Conservation (phyloP, 2,888 invertebrate species). For the Macaria liturata region DNA sequence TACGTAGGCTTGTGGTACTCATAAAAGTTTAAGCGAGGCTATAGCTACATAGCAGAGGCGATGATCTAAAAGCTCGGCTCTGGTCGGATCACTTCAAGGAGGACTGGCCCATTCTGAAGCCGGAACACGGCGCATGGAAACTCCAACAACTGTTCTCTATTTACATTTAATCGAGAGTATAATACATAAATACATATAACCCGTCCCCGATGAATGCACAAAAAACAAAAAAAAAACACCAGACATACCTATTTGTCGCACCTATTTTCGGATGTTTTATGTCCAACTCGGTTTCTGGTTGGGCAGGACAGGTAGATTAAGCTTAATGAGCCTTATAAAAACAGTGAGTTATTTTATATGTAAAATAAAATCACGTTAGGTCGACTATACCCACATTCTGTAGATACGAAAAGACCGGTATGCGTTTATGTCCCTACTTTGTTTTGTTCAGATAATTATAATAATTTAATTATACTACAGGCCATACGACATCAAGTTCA, state of each 20-base stretch:
- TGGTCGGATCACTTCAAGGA: slow-evolving; percentile 71
- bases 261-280: slow-evolving; percentile 29
- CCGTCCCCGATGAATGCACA: slow-evolving; percentile 32
- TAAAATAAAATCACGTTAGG: slow-evolving; percentile 11
- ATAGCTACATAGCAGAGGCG: slow-evolving; percentile 42
- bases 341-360: no score
- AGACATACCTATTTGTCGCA: slow-evolving; percentile 33
- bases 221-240: slow-evolving; percentile 31
- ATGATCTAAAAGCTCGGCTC: slow-evolving; percentile 71
- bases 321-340: slow-evolving; percentile 22
- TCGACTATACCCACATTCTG: no score
- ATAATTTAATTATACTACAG: no score
- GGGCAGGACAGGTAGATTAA: slow-evolving; percentile 13
- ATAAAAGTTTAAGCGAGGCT: slow-evolving; percentile 38
- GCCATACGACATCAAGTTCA: no score
- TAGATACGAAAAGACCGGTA: no score
- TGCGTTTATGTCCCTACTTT: no score
- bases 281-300: slow-evolving; percentile 7
- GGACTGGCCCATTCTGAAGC: slow-evolving; percentile 77
- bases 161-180: slow-evolving; percentile 32
- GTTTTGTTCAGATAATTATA: no score
- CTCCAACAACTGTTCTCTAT: slow-evolving; percentile 48
- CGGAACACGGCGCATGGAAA: slow-evolving; percentile 71
- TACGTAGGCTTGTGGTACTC: slow-evolving; percentile 18
- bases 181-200: slow-evolving; percentile 3